Conservation (phyloP, 2,113 vertebrate species). For the Sinocyclocheilus maitianheensis region DNA sequence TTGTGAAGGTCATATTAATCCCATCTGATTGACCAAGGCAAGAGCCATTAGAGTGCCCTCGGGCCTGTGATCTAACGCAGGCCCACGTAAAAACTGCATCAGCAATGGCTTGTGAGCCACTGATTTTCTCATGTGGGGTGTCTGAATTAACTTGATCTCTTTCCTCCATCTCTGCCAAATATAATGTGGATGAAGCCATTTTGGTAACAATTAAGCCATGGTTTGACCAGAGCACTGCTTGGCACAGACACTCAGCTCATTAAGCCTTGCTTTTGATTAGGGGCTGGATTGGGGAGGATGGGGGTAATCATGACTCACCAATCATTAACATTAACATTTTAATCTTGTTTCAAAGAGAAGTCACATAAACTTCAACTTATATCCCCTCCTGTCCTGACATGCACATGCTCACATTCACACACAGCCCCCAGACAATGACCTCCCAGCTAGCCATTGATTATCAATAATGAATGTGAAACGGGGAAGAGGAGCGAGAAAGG, state of each 20-base stretch:
- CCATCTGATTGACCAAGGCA: constrained; percentile 35
- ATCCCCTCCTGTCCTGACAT: not conserved
- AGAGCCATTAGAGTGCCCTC: constrained; percentile 48
- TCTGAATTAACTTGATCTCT: constrained; percentile 30
- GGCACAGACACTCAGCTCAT: constrained; percentile 69
- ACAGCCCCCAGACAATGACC: constrained; percentile 35
- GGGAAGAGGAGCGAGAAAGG: constrained; percentile 17
- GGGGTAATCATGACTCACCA: constrained; percentile 68
- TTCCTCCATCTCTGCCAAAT: constrained; percentile 25
- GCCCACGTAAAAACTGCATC: constrained; percentile 39
- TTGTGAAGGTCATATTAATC: constrained; percentile 51
- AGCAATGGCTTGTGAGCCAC: constrained; percentile 37
- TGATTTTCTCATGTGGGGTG: constrained; percentile 35
- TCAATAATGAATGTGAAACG: constrained; percentile 48
- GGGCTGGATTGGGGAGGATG: constrained; percentile 51
- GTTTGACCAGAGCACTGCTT: constrained; percentile 62
- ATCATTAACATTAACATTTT: constrained; percentile 66
- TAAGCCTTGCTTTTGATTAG: constrained; percentile 62
- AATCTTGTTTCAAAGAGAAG: constrained; percentile 60
- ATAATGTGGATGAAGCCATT: constrained; percentile 53
- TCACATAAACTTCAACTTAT: constrained; percentile 53
- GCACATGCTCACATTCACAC: constrained; percentile 5
- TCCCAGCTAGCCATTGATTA: constrained; percentile 38
- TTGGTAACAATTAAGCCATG: constrained; percentile 62
- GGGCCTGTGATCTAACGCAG: constrained; percentile 25